Percentiles rank a stretch among this genome's conserved stretches.
These are phyloP conservation scores for Chelonia mydas DNA, from an alignment of 2,797 vertebrate species.

Conservation along the genomic window DNA sequence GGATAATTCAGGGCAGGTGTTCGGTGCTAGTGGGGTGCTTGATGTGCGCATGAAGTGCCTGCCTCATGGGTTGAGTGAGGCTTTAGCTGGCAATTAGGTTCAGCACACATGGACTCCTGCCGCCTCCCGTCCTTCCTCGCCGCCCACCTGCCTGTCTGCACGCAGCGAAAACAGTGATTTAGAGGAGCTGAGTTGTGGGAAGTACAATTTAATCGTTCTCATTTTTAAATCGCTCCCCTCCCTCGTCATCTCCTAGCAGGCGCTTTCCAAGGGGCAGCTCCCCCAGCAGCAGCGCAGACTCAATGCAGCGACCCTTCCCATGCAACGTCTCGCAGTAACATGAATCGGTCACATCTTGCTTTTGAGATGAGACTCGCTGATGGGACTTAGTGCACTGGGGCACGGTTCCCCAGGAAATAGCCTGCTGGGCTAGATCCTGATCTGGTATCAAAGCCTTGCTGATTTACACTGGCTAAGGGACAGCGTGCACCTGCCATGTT, in stretches of 20 bases:
- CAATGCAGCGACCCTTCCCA: neutral
- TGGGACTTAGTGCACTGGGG: constrained; percentile 18
- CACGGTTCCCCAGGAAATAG: neutral
- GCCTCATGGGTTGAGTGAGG: neutral
- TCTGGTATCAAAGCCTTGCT: neutral
- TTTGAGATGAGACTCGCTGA: neutral
- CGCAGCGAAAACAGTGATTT: neutral
- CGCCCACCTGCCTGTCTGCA: neutral
- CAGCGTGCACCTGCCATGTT: neutral
- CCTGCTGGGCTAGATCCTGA: neutral
- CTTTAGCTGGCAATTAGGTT: neutral
- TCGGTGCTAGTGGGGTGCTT: neutral
- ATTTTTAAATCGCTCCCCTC: neutral
- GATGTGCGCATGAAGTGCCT: neutral
- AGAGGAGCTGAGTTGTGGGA: neutral
- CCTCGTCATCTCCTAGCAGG: neutral
- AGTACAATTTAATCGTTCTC: neutral
- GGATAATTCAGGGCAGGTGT: neutral
- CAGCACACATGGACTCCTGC: accelerated
- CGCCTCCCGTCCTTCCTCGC: neutral
- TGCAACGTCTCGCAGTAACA: neutral
- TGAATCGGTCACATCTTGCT: constrained; percentile 7
- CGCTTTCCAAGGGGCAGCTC: accelerated
- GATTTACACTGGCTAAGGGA: neutral
- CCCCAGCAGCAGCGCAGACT: neutral